phyloP scores from a whole-genome alignment of 2,113 vertebrate species.

The Nyctereutes procyonoides region DNA sequence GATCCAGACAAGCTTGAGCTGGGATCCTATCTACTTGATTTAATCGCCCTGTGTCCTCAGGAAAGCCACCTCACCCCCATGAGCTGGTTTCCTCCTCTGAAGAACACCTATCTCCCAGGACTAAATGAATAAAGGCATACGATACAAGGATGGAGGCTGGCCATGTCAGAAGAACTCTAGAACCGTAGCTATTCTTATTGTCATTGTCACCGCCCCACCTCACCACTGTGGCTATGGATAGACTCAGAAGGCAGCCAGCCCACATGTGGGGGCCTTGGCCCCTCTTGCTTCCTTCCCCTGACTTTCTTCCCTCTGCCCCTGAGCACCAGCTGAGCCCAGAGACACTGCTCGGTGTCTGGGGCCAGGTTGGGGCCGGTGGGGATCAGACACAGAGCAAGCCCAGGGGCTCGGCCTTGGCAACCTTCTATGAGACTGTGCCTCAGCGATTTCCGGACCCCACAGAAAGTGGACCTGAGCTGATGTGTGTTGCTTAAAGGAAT shows the following conservation, averaged over 20 bases:
- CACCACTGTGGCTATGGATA: accelerated
- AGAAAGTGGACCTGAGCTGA: background rate
- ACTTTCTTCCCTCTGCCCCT: background rate
- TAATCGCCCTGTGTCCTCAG: background rate
- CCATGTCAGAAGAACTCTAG: background rate
- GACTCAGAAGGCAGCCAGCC: background rate
- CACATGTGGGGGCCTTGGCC: background rate
- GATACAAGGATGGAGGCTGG: background rate
- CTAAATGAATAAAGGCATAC: background rate
- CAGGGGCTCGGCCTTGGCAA: background rate
- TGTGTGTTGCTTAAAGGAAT: background rate
- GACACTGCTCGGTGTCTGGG: background rate
- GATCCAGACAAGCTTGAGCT: background rate
- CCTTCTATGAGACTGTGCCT: background rate
- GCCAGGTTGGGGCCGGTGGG: background rate
- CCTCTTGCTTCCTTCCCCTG: background rate
- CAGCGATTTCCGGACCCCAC: background rate
- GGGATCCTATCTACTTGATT: background rate
- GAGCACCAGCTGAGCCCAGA: background rate
- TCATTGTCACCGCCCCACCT: too few relatives aligned
- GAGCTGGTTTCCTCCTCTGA: background rate
- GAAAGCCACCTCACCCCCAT: background rate
- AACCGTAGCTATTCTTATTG: background rate
- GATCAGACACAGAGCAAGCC: background rate
- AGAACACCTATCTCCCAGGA: background rate